These are phyloP conservation scores for Melipona beecheii DNA, from an alignment of 2,888 invertebrate species.

Conservation along the genomic window DNA sequence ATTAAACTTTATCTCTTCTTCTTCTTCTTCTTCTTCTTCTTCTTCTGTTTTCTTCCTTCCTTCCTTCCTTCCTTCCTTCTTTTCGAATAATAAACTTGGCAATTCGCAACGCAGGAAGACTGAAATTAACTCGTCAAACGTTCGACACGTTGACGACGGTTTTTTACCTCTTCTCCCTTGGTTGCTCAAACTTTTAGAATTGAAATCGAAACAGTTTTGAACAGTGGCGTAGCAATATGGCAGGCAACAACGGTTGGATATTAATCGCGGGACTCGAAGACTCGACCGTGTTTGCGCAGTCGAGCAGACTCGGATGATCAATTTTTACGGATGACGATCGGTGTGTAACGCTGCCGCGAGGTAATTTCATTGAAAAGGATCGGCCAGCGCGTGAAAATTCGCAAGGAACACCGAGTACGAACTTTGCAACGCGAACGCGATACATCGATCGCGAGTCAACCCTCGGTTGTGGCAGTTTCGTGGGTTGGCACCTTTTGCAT, in stretches of 20 bases:
- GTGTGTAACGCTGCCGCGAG: slow-evolving; percentile 56
- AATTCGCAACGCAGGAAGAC: background rate
- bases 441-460: background rate
- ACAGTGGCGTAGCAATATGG: background rate
- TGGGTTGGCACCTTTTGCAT: slow-evolving; percentile 22
- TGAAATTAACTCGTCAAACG: background rate
- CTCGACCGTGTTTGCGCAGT: background rate
- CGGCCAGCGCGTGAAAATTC: slow-evolving; percentile 16
- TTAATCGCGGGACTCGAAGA: background rate
- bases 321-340: slow-evolving; percentile 25
- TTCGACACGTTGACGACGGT: background rate
- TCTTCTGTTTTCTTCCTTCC: background rate
- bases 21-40: background rate
- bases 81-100: background rate
- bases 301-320: slow-evolving; percentile 4
- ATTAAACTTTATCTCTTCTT: slow-evolving; percentile 8
- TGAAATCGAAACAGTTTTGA: background rate
- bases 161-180: background rate
- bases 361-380: slow-evolving; percentile 48
- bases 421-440: background rate
- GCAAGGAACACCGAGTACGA: background rate
- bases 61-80: background rate
- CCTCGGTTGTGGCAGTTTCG: slow-evolving; percentile 55
- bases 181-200: background rate
- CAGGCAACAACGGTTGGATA: background rate